Percentiles rank a stretch among this genome's conserved stretches.
phyloP scores from a whole-genome alignment of 1,140 invertebrate species.

The Platyscapa corneri region DNA sequence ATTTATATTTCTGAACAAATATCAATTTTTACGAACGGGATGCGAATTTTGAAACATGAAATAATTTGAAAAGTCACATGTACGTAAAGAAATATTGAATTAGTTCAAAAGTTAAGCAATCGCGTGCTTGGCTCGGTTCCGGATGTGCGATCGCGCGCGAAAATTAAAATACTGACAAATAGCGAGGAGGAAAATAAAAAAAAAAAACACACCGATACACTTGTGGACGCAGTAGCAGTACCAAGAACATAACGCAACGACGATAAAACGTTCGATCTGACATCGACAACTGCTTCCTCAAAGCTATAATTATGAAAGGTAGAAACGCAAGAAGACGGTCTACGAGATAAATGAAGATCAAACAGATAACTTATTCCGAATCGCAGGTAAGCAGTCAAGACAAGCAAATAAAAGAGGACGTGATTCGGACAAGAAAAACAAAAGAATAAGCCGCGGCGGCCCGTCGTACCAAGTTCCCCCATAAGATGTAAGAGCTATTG shows the following conservation, averaged over 20 bases:
- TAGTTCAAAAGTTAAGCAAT: neutral
- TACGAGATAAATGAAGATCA: no score
- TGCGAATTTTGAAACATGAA: no score
- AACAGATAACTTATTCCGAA: no score
- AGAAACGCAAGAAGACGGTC: no score
- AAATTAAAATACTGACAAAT: neutral
- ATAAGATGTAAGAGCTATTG: no score
- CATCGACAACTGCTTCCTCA: neutral
- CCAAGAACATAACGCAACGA: neutral
- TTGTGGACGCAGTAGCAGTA: neutral
- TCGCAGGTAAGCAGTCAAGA: no score
- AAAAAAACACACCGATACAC: neutral
- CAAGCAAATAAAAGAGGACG: no score
- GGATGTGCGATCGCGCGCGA: neutral
- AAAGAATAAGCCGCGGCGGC: no score
- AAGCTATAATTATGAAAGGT: neutral
- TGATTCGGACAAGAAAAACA: no score
- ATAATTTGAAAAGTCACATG: no score
- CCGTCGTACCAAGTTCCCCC: no score
- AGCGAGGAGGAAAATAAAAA: neutral
- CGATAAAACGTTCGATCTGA: neutral
- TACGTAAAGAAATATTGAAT: neutral
- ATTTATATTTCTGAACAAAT: neutral
- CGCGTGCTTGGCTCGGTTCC: neutral
- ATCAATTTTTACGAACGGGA: no score